Percentiles rank a stretch among this genome's conserved stretches.
phyloP scores from a whole-genome alignment of 1,140 invertebrate species.

The Drosophila guanche region DNA sequence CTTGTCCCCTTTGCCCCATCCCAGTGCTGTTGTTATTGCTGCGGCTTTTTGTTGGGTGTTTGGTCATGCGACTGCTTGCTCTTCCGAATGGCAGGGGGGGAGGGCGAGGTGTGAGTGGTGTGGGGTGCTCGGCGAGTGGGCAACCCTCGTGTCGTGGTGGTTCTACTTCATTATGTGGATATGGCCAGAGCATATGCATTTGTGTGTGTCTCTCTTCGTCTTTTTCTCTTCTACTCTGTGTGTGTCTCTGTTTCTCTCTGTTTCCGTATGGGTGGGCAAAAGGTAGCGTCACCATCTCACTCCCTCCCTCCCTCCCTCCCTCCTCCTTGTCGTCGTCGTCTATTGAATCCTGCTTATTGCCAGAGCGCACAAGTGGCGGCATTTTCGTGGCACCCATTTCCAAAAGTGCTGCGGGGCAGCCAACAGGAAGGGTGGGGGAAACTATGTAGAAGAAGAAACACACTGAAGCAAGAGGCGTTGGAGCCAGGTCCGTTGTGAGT shows the following conservation, averaged over 20 bases:
- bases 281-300: constrained; percentile 25
- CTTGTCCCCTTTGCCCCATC: too few species aligned
- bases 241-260: constrained; percentile 19
- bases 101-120: neutral
- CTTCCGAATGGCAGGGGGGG: constrained; percentile 10
- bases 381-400: constrained; percentile 46
- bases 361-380: constrained; percentile 47
- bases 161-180: constrained; percentile 78
- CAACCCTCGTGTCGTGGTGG: constrained; percentile 53
- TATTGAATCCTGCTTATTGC: constrained; percentile 66
- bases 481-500: constrained; percentile 17
- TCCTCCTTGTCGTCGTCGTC: constrained; percentile 33
- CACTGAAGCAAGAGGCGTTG: neutral
- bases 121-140: constrained; percentile 39
- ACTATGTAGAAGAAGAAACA: neutral
- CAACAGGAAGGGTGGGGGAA: constrained; percentile 12
- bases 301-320: constrained; percentile 17
- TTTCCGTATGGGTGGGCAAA: constrained; percentile 34
- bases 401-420: neutral
- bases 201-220: constrained; percentile 14
- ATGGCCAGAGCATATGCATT: constrained; percentile 21
- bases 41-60: constrained; percentile 21
- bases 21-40: constrained; percentile 31
- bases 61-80: constrained; percentile 15
- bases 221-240: neutral